Conservation (phyloP, 2,797 vertebrate species). For the Melanotaenia boesemani region DNA sequence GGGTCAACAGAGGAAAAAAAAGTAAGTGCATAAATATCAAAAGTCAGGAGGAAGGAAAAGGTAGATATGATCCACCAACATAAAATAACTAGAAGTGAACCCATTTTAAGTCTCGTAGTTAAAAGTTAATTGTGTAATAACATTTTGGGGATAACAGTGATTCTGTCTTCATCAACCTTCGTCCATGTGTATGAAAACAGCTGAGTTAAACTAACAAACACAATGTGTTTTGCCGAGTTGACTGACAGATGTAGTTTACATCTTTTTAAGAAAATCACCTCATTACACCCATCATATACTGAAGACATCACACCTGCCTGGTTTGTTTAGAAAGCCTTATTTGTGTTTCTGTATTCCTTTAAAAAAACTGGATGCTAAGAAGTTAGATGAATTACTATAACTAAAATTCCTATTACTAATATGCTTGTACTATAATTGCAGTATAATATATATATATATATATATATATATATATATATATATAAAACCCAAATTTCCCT, state of each 20-base stretch:
- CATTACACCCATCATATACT: background rate
- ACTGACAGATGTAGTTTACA: background rate
- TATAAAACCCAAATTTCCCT: too few species aligned
- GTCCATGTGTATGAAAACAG: background rate
- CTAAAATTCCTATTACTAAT: too few species aligned
- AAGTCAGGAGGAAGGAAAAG: conserved; percentile 15
- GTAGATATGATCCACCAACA: background rate
- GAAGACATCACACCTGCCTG: too few species aligned
- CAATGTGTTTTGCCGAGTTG: background rate
- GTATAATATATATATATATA: too few species aligned
- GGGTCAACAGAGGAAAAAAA: conserved; percentile 13
- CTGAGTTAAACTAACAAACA: background rate
- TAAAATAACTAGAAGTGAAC: conserved; percentile 2
- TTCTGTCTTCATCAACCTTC: background rate
- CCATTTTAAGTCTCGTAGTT: background rate
- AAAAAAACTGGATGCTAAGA: too few species aligned
- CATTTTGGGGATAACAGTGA: background rate
- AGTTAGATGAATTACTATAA: too few species aligned
- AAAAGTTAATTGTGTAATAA: background rate
- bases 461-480: too few species aligned
- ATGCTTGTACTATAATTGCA: too few species aligned
- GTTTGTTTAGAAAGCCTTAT: too few species aligned
- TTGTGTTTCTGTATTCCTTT: too few species aligned
- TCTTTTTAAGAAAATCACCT: background rate
- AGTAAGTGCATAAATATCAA: conserved; percentile 14